These are phyloP conservation scores for Aethes cnicana DNA, from an alignment of 2,888 invertebrate species.

Conservation along the genomic window DNA sequence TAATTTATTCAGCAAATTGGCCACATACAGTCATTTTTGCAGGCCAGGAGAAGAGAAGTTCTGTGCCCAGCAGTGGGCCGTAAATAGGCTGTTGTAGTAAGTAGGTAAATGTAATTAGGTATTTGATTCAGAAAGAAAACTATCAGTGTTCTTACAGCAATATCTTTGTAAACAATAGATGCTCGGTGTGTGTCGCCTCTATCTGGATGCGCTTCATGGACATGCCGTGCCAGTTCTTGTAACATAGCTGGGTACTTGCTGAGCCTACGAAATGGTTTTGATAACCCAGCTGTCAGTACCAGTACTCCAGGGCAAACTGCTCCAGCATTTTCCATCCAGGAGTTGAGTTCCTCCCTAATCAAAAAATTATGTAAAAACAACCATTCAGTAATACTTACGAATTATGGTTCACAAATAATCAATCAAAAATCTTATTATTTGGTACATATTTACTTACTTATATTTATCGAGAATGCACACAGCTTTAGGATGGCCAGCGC, in stretches of 20 bases:
- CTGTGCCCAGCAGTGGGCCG: no score
- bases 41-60: no score
- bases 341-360: constrained; percentile 87
- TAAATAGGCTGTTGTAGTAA: no score
- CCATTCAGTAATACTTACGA: no score
- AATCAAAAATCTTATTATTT: no score
- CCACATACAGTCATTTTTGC: no score
- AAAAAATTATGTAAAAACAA: neutral
- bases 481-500: constrained; percentile 96
- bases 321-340: constrained; percentile 94
- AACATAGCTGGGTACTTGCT: constrained; percentile 97
- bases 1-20: no score
- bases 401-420: no score
- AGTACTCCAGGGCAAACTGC: constrained; percentile 93
- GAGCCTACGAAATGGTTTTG: constrained; percentile 96
- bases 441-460: no score
- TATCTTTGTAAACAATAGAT: constrained; percentile 96
- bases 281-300: constrained; percentile 94
- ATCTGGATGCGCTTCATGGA: constrained; percentile 97
- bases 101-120: no score
- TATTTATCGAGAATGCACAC: constrained; percentile 96
- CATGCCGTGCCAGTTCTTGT: constrained; percentile 97
- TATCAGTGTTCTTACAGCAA: constrained; percentile 86
- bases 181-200: constrained; percentile 98
- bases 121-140: constrained; percentile 1